phyloP scores from a whole-genome alignment of 2,888 invertebrate genomes.

The Fissipunctia ypsillon region DNA sequence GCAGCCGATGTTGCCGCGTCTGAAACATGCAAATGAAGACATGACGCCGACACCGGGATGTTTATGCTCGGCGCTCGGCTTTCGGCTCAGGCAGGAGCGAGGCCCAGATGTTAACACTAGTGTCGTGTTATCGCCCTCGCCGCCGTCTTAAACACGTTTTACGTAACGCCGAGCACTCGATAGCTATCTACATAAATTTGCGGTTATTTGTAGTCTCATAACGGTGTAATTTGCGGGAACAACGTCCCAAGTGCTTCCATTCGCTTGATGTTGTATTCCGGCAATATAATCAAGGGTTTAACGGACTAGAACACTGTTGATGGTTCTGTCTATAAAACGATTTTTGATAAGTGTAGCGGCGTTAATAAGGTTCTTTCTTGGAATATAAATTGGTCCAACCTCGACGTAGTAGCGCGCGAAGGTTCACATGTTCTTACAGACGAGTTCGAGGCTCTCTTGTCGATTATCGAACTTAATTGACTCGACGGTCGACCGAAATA shows the following conservation, averaged over 20 bases:
- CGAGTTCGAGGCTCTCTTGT: constrained; percentile 50
- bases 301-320: constrained; percentile 76
- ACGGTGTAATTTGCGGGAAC: constrained; percentile 84
- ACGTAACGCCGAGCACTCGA: constrained; percentile 83
- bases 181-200: constrained; percentile 88
- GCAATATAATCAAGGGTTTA: constrained; percentile 78
- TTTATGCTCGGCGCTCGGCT: constrained; percentile 76
- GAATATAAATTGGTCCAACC: constrained; percentile 61
- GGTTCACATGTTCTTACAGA: constrained; percentile 56
- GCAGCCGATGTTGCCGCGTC: constrained; percentile 74
- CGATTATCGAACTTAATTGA: constrained; percentile 55
- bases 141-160: constrained; percentile 85
- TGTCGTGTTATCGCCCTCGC: constrained; percentile 81
- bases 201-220: constrained; percentile 86
- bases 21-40: constrained; percentile 88
- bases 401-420: constrained; percentile 53
- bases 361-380: constrained; percentile 63
- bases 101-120: constrained; percentile 83
- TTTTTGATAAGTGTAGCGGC: constrained; percentile 68
- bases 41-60: constrained; percentile 82
- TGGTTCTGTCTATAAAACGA: constrained; percentile 71
- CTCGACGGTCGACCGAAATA: constrained; percentile 14
- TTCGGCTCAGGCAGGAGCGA: constrained; percentile 66
- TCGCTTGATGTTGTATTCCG: constrained; percentile 78
- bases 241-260: constrained; percentile 79